A percentile compares a stretch with the other conserved stretches of the same genome.
These are phyloP conservation scores for Patella pellucida DNA, from an alignment of 2,888 invertebrate genomes.

Conservation along the genomic window DNA sequence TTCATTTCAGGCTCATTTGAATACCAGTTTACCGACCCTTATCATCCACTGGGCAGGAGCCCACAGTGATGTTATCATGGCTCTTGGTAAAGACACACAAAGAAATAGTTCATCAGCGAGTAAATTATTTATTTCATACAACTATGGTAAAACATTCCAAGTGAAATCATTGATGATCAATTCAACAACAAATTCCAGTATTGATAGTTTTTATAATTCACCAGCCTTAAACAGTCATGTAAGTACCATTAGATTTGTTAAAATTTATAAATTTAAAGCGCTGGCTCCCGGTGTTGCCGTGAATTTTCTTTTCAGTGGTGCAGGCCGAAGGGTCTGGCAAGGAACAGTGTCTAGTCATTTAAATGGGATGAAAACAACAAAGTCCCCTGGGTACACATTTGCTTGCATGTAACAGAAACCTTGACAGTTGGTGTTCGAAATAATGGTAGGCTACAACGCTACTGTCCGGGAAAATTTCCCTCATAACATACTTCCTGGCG, in stretches of 20 bases:
- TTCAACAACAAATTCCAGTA: conserved; percentile 77
- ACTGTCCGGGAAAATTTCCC: no score
- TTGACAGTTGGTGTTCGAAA: no score
- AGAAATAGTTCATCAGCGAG: conserved; percentile 74
- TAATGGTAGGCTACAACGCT: no score
- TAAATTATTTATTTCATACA: conserved; percentile 86
- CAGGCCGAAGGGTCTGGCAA: no score
- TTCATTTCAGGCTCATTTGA: conserved; percentile 79
- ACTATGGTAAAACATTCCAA: conserved; percentile 86
- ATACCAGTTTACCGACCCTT: conserved; percentile 89
- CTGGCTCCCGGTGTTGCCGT: neutral
- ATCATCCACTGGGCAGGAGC: conserved; percentile 95
- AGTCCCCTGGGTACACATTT: no score
- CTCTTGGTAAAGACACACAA: conserved; percentile 80
- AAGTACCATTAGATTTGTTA: conserved; percentile 72
- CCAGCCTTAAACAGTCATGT: conserved; percentile 85
- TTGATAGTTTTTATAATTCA: conserved; percentile 89
- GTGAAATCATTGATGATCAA: conserved; percentile 81
- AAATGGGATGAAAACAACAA: no score
- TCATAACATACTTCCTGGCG: no score
- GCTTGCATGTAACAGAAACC: no score
- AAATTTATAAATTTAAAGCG: neutral
- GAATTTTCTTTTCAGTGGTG: no score
- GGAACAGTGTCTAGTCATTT: no score
- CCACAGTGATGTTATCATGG: conserved; percentile 88